Percentiles rank a stretch among this genome's conserved stretches.
Conservation (phyloP, 2,888 invertebrate species). For the Bellardia bayeri region DNA sequence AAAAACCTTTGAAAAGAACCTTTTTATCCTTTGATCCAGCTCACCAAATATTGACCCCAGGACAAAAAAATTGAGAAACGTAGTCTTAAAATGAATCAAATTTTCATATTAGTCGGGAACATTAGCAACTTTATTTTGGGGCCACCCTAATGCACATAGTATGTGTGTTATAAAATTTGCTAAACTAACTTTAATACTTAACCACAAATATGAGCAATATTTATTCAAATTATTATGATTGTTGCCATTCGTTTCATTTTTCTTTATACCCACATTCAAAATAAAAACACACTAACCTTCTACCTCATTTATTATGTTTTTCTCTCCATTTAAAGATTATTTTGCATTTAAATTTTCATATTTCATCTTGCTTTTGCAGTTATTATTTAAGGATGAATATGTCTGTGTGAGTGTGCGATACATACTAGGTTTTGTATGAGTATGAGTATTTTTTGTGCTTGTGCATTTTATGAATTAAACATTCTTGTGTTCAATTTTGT, state of each 20-base stretch:
- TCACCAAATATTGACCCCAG: too few relatives aligned
- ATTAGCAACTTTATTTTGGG: too few relatives aligned
- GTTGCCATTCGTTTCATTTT: slow-evolving; percentile 19
- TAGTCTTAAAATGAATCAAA: too few relatives aligned
- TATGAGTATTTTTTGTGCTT: not conserved
- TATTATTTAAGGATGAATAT: not conserved
- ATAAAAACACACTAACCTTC: not conserved
- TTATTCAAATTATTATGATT: slow-evolving; percentile 49
- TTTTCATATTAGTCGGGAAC: too few relatives aligned
- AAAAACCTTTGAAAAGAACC: too few relatives aligned
- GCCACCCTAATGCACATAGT: too few relatives aligned
- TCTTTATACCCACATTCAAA: not conserved
- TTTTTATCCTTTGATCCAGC: too few relatives aligned
- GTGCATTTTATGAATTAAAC: slow-evolving; percentile 37
- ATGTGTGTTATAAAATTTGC: not conserved
- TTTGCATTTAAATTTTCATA: not conserved
- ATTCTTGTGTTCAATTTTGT: slow-evolving; percentile 59
- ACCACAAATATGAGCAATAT: slow-evolving; percentile 65
- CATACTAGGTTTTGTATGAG: not conserved
- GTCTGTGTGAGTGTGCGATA: not conserved
- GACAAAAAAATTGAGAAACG: too few relatives aligned
- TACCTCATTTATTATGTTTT: not conserved
- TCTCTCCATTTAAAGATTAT: not conserved
- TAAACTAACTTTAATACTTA: slow-evolving; percentile 31
- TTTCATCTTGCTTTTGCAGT: not conserved